phyloP scores from a whole-genome alignment of 2,888 invertebrate species.

The Megaustenia siamemsis region DNA sequence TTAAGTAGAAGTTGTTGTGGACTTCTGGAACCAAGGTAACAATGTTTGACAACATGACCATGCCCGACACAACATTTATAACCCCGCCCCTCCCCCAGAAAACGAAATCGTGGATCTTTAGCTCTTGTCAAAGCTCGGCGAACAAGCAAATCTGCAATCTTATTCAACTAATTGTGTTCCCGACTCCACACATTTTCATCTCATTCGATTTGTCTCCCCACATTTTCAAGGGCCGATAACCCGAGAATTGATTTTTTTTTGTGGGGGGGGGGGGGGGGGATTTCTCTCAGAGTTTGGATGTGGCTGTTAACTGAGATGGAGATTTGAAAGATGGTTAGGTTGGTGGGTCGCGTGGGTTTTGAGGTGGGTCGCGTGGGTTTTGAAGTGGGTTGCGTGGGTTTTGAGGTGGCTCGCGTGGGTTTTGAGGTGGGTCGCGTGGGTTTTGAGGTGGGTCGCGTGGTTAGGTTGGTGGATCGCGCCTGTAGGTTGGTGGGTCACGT shows the following conservation, averaged over 20 bases:
- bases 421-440: no score
- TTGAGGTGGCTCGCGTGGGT: no score
- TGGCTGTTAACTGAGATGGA: no score
- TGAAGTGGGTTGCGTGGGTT: no score
- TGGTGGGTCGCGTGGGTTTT: no score
- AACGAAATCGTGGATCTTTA: slow-evolving; percentile 14
- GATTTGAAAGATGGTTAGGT: no score
- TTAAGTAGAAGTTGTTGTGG: neutral
- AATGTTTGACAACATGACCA: neutral
- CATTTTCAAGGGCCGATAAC: slow-evolving; percentile 14
- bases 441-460: no score
- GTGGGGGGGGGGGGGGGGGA: no score
- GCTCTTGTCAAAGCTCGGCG: neutral
- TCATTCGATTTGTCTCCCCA: slow-evolving; percentile 31
- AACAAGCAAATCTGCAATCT: slow-evolving; percentile 22
- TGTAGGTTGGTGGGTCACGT: no score
- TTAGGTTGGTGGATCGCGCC: no score
- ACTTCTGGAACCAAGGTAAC: neutral
- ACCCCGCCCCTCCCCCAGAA: neutral
- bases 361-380: no score
- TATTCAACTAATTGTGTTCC: slow-evolving; percentile 35
- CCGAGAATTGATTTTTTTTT: neutral
- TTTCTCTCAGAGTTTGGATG: no score
- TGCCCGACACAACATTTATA: neutral
- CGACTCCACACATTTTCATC: slow-evolving; percentile 4